These are phyloP conservation scores for Aptenodytes forsteri DNA, from an alignment of 2,113 vertebrate species.

Conservation along the genomic window DNA sequence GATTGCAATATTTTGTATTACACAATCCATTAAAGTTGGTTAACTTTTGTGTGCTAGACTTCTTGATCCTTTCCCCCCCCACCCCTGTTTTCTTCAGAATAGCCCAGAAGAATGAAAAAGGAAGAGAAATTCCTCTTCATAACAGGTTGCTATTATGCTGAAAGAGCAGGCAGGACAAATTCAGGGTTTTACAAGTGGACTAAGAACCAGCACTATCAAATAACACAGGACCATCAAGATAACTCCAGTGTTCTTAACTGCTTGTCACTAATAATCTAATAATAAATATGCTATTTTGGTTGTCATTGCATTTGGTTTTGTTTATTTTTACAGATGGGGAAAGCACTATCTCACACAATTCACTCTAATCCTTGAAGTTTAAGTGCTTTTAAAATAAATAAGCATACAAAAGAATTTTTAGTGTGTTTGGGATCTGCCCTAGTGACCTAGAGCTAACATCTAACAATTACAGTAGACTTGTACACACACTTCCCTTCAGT, in stretches of 20 bases:
- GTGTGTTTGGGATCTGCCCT: not conserved
- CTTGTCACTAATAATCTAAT: not conserved
- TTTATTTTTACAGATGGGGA: not conserved
- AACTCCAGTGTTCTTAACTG: not conserved
- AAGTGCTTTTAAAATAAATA: not conserved
- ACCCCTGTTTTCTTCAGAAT: not conserved
- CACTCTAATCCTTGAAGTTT: not conserved
- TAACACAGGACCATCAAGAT: not conserved
- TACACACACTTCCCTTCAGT: not conserved
- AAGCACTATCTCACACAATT: not conserved
- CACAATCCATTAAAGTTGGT: not conserved
- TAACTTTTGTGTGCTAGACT: not conserved
- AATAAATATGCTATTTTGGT: not conserved
- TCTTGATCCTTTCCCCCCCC: not conserved
- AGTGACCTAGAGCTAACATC: not conserved
- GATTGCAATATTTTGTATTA: not conserved
- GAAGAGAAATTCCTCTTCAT: not conserved
- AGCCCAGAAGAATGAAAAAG: not conserved
- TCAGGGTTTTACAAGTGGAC: not conserved
- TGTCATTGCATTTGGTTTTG: not conserved
- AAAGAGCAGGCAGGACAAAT: not conserved
- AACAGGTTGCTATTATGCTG: not conserved
- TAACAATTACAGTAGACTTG: too few species aligned
- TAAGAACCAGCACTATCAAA: not conserved
- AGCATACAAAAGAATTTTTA: not conserved